Evolutionary conservation across 1,140 invertebrate species (phyloP), one percentile per base, ranked within the genome.

Genomic region (Lepidurus couesii): DNA sequence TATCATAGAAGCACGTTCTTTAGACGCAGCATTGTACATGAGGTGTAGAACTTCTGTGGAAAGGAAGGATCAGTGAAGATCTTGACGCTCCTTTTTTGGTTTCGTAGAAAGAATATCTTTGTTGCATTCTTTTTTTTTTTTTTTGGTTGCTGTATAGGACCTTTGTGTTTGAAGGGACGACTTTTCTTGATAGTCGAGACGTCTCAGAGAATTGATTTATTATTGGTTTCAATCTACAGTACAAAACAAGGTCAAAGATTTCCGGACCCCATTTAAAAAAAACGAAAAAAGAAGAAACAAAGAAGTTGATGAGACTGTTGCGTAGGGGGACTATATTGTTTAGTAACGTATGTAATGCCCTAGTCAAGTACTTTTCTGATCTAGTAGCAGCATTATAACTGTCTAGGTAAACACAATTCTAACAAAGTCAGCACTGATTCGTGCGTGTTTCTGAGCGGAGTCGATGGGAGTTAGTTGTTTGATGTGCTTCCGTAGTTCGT

Each of bases 341-440:
- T 65, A 9, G 13, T 65, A 65, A 16, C 13, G 53, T 65, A 65
- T 65, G 8, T 65, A 65, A 65, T 65, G 53, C 53, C 53, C 53
- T 65, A 65, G 53, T 65, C 53, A 65, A 65, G 53, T 65, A 65
- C 53, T 65, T 65, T 34, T 65, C 53, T 65, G 9, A 65, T 65
- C 53, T 65, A 65, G 53, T 65, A 65, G 53, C 53, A 65, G 53
- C 53, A 65, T 65, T 65, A 65, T 65, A 65, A 65, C 13, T 65
- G 53, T 65, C 53, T 65, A 65, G 9, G 53, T 16, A 65, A 34
- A 65, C 53, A 65, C 53, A 65, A 65, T 21, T 65, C n/a, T 65
- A 65, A 65, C 45, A 47, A 13, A 65, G 53, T 65, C 53, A 65
- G 53, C 53, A 65, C 53, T 7, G 21, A 65, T 65, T 65, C 21